A percentile compares a stretch with the other conserved stretches of the same genome.
Evolutionary conservation across 1,140 invertebrate genomes (phyloP).

Genomic region (Pseudomyrmex pallidus): DNA sequence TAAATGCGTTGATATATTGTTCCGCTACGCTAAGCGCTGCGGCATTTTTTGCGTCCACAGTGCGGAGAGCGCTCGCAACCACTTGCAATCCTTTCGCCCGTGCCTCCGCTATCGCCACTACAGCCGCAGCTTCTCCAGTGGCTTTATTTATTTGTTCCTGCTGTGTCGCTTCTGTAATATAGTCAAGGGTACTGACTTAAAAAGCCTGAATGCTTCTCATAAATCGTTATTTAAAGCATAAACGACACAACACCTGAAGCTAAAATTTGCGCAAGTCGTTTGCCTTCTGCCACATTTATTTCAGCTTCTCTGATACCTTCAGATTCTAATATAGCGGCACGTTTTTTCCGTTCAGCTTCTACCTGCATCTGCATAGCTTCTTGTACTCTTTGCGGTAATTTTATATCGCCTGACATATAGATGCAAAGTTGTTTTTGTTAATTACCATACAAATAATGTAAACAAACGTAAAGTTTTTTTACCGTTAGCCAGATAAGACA

Average conservation of each 20-base stretch:
- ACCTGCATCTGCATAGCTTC: slow-evolving; percentile 99
- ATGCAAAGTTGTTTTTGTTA: neutral
- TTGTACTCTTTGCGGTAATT: slow-evolving; percentile 95
- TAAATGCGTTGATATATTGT: slow-evolving; percentile 97
- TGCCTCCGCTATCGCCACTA: slow-evolving; percentile 94
- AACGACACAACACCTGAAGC: slow-evolving; percentile 90
- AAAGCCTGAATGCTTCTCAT: neutral
- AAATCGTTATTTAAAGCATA: neutral
- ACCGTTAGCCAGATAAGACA: neutral
- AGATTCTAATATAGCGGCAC: slow-evolving; percentile 98
- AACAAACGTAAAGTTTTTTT: neutral
- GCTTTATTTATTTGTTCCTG: slow-evolving; percentile 96
- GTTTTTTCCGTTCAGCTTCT: slow-evolving; percentile 98
- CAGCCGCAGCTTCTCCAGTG: slow-evolving; percentile 94
- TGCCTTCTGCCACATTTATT: slow-evolving; percentile 99
- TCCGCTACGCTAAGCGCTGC: slow-evolving; percentile 97
- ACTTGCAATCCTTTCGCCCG: slow-evolving; percentile 91
- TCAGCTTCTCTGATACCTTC: slow-evolving; percentile 97
- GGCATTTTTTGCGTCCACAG: slow-evolving; percentile 92
- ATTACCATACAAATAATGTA: neutral
- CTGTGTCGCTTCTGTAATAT: slow-evolving; percentile 90
- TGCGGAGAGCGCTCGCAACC: slow-evolving; percentile 89
- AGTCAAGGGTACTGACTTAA: neutral
- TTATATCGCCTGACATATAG: slow-evolving; percentile 92
- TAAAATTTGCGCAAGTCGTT: slow-evolving; percentile 95